These are phyloP conservation scores for Parochlus steinenii DNA, from an alignment of 2,888 invertebrate genomes.

Conservation along the genomic window DNA sequence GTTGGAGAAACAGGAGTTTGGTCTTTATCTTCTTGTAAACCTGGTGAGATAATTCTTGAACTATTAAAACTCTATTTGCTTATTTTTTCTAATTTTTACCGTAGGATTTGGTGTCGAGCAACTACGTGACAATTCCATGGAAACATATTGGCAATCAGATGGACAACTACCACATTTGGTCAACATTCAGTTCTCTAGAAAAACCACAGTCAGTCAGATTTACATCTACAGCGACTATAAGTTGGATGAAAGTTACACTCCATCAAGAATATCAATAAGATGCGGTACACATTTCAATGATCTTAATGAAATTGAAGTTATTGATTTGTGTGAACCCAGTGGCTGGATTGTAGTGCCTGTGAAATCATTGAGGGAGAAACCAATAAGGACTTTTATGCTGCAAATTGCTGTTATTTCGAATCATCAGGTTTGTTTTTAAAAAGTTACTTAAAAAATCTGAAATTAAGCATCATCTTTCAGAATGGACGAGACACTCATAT, in stretches of 20 bases:
- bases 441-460: too few relatives aligned
- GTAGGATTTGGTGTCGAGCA: conserved; percentile 95
- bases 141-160: conserved; percentile 99
- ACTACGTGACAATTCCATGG: conserved; percentile 83
- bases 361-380: conserved; percentile 70
- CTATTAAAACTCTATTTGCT: conserved; percentile 5
- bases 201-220: conserved; percentile 88
- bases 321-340: conserved; percentile 83
- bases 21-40: conserved; percentile 97
- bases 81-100: conserved; percentile 15
- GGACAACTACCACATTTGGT: conserved; percentile 96
- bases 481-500: conserved; percentile 98
- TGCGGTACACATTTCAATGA: conserved; percentile 95
- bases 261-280: conserved; percentile 80
- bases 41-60: conserved; percentile 39
- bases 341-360: conserved; percentile 94
- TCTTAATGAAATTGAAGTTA: conserved; percentile 85
- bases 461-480: too few relatives aligned
- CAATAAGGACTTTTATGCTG: conserved; percentile 89
- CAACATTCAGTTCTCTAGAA: conserved; percentile 89
- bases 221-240: conserved; percentile 97
- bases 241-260: conserved; percentile 97
- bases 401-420: conserved; percentile 94
- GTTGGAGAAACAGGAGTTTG: conserved; percentile 89
- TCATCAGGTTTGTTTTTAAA: too few relatives aligned